A percentile compares a stretch with the other conserved stretches of the same genome.
phyloP scores from a whole-genome alignment of 1,140 invertebrate species.

The Drosophila kanapiae region DNA sequence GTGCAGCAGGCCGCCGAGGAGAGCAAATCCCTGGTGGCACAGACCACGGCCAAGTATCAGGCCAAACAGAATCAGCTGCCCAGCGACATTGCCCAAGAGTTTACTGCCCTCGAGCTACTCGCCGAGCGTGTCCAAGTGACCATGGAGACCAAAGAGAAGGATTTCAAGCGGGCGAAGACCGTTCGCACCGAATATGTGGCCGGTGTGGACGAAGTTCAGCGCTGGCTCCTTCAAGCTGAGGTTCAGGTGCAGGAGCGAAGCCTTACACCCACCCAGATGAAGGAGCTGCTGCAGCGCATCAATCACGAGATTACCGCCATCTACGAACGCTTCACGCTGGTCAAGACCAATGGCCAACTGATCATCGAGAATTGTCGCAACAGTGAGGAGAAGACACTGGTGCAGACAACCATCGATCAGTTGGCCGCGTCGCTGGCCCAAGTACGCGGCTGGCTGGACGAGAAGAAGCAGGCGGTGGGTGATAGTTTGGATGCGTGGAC shows the following conservation, averaged over 20 bases:
- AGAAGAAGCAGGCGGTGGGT: conserved; percentile 93
- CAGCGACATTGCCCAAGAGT: conserved; percentile 90
- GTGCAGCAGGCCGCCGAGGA: conserved; percentile 87
- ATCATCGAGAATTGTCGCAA: conserved; percentile 93
- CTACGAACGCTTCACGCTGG: conserved; percentile 91
- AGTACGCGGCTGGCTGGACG: conserved; percentile 91
- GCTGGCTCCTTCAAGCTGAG: conserved; percentile 93
- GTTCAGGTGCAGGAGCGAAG: conserved; percentile 92
- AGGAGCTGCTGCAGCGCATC: conserved; percentile 91
- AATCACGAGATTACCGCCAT: conserved; percentile 91
- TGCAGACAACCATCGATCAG: conserved; percentile 91
- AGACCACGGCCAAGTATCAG: conserved; percentile 89
- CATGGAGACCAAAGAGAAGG: conserved; percentile 94
- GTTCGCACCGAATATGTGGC: conserved; percentile 91
- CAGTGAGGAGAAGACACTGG: conserved; percentile 91
- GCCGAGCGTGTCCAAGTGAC: conserved; percentile 91
- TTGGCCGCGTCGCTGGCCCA: conserved; percentile 90
- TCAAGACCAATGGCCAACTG: conserved; percentile 91
- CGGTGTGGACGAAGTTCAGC: conserved; percentile 92
- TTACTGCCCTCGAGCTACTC: conserved; percentile 91
- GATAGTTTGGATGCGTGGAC: conserved; percentile 95
- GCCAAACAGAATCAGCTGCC: conserved; percentile 90
- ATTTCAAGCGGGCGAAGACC: conserved; percentile 93
- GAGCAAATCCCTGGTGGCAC: conserved; percentile 88
- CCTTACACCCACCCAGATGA: conserved; percentile 91